A percentile compares a stretch with the other conserved stretches of the same genome.
phyloP scores from a whole-genome alignment of 2,888 invertebrate genomes.

The Cerastoderma edule region DNA sequence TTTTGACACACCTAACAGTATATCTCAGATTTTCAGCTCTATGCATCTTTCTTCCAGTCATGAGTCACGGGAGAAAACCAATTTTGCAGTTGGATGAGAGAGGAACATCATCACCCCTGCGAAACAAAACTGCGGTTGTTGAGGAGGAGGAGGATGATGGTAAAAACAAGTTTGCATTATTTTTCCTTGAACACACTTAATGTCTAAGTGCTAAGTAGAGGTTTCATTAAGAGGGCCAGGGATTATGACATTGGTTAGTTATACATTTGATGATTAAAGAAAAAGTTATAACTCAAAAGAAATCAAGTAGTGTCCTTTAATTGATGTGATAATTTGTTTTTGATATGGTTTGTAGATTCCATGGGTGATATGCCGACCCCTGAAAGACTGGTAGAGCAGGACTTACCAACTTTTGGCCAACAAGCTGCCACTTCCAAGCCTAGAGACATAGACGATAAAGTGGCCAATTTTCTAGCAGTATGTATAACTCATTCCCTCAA shows the following conservation, averaged over 20 bases:
- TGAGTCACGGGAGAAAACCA: constrained; percentile 57
- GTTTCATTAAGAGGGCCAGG: too few relatives aligned
- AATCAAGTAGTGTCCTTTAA: too few relatives aligned
- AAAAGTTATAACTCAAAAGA: too few relatives aligned
- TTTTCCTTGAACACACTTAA: background rate
- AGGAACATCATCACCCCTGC: background rate
- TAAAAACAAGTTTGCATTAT: constrained; percentile 15
- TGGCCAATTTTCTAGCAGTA: constrained; percentile 79
- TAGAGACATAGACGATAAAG: constrained; percentile 75
- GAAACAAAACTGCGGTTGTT: constrained; percentile 2
- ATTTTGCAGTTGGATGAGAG: constrained; percentile 68
- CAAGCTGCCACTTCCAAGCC: background rate
- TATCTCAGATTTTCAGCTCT: too few relatives aligned
- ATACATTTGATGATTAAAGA: too few relatives aligned
- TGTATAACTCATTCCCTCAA: too few relatives aligned
- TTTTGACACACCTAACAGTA: too few relatives aligned
- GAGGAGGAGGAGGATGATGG: constrained; percentile 41
- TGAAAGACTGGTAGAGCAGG: constrained; percentile 54
- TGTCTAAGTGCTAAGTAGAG: too few relatives aligned
- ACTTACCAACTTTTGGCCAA: constrained; percentile 29
- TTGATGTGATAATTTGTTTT: too few relatives aligned
- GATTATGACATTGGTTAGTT: too few relatives aligned
- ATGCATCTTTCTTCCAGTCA: too few relatives aligned
- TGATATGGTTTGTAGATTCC: constrained; percentile 46
- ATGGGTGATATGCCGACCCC: constrained; percentile 58